phyloP scores from a whole-genome alignment of 2,888 invertebrate species.

The Machimus rusticus region DNA sequence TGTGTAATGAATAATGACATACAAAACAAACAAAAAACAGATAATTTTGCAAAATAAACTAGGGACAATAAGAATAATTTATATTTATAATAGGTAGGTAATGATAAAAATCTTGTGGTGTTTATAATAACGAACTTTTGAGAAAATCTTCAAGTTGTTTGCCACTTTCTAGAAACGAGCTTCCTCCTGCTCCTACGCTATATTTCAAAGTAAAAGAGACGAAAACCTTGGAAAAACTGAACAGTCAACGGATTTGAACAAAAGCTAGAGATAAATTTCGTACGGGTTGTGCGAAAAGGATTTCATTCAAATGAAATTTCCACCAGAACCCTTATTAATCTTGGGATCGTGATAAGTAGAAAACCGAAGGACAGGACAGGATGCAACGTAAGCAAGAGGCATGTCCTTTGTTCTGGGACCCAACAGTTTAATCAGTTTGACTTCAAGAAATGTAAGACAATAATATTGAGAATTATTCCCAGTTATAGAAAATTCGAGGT shows the following conservation, averaged over 20 bases:
- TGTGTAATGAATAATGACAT: background rate
- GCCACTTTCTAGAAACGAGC: background rate
- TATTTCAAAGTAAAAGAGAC: background rate
- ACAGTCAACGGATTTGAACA: background rate
- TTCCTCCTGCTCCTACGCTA: background rate
- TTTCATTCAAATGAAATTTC: background rate
- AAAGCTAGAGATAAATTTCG: background rate
- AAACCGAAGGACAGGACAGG: background rate
- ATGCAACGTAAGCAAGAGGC: background rate
- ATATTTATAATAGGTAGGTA: background rate
- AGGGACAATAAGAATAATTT: background rate
- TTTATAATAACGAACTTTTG: background rate
- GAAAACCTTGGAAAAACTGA: background rate
- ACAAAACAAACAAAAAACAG: background rate
- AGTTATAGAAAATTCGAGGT: background rate
- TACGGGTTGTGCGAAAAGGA: background rate
- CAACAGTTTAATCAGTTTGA: background rate
- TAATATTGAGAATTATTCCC: background rate
- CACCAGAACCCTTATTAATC: background rate
- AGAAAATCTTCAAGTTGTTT: background rate
- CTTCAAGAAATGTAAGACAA: background rate
- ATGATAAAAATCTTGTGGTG: background rate
- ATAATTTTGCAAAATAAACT: background rate
- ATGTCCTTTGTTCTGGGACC: background rate
- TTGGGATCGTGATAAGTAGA: background rate